Conservation (phyloP, 2,113 vertebrate genomes). For the Pavo muticus region DNA sequence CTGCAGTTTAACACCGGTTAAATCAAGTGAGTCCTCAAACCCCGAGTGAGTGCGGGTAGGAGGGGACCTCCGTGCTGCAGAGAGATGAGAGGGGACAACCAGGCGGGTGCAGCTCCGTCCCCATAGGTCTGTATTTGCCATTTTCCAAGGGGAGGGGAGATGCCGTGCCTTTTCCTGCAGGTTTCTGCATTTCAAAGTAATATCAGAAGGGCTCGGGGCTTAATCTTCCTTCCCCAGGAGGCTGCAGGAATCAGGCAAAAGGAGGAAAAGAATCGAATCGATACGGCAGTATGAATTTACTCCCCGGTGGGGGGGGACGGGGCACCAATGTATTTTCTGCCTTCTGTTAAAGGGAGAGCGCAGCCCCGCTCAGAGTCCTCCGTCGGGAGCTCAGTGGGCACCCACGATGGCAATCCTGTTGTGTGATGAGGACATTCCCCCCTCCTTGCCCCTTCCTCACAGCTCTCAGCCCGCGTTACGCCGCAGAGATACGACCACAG, state of each 20-base stretch:
- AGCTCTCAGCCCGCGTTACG: background rate
- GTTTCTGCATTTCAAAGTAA: constrained; percentile 75
- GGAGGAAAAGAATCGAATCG: constrained; percentile 39
- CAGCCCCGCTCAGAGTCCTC: background rate
- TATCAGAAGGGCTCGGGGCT: constrained; percentile 69
- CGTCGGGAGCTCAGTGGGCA: background rate
- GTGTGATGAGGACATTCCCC: background rate
- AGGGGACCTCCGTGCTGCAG: rapidly evolving
- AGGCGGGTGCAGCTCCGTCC: background rate
- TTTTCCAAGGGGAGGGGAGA: background rate
- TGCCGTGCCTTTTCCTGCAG: constrained; percentile 7
- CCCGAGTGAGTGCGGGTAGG: background rate
- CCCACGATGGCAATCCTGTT: background rate
- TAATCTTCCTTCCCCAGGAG: constrained; percentile 74
- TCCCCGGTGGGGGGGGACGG: background rate
- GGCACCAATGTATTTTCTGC: constrained; percentile 61
- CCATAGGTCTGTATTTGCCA: background rate
- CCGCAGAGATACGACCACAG: rapidly evolving
- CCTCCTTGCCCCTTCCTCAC: background rate
- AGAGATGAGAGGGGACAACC: rapidly evolving
- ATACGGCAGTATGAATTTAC: constrained; percentile 65
- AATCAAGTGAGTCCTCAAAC: background rate
- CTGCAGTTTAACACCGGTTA: background rate
- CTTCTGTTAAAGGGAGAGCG: constrained; percentile 37
- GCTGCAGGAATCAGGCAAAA: constrained; percentile 59